Conservation (phyloP, 1,140 invertebrate genomes). For the Tetramorium alpestre region DNA sequence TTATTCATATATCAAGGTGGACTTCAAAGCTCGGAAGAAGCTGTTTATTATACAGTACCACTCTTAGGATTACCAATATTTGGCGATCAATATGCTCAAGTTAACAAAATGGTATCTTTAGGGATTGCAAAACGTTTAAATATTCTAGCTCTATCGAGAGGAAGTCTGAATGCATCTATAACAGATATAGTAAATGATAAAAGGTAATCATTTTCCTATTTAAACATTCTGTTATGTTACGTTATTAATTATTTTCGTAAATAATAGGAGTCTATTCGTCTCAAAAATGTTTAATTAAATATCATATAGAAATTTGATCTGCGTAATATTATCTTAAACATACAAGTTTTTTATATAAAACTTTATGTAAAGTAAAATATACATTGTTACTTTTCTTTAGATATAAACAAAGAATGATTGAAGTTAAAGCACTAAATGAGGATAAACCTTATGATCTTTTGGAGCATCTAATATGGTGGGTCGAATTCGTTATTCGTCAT, state of each 20-base stretch:
- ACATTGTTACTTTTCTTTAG: constrained; percentile 64
- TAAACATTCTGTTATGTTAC: not conserved
- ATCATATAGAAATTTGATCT: not conserved
- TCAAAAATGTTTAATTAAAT: no score
- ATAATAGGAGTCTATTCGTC: not conserved
- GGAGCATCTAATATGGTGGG: constrained; percentile 86
- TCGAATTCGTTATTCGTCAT: constrained; percentile 86
- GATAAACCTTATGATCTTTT: constrained; percentile 83
- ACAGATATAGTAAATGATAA: constrained; percentile 68
- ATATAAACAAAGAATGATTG: constrained; percentile 77
- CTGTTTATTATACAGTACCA: constrained; percentile 83
- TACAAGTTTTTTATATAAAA: not conserved
- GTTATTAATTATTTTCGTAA: not conserved
- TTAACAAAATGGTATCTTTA: constrained; percentile 63
- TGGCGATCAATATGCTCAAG: constrained; percentile 75
- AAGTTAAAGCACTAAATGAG: constrained; percentile 73
- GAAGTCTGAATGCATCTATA: constrained; percentile 62
- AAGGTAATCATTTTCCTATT: constrained; percentile 38
- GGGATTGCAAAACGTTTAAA: constrained; percentile 69
- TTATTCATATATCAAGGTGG: constrained; percentile 87
- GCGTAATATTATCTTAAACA: not conserved
- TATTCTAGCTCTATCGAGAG: constrained; percentile 43
- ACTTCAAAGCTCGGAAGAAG: constrained; percentile 84
- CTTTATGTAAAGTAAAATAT: not conserved
- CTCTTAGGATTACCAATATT: constrained; percentile 83